Base-by-base conservation (phyloP, 2,888 invertebrate species). In the Eulithis prunata region DNA sequence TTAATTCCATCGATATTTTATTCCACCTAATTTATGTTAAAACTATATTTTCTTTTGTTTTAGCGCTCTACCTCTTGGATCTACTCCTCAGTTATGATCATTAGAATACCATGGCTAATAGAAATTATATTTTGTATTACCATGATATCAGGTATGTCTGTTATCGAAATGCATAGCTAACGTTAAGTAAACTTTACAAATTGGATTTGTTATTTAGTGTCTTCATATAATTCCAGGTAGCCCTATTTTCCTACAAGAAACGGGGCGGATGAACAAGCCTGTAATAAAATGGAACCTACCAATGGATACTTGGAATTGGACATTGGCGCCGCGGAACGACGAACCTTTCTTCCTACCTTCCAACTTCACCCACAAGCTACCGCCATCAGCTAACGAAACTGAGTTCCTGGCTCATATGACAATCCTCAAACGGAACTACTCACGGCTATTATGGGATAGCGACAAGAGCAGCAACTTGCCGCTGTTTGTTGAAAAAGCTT, bases 401-500 rank as follows among this genome's bases (percentile, higher is more conserved):
- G 92, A 91, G 77, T 78, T 93, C 1, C 83, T 93, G 45, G 87
- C 90, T 14, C 90, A 91, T 66, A 90, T 93, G 90, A 83, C 88
- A 45, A 86, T 88, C 1, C 75, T 93, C 14, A 92, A 90, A 78
- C 77, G 91, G 64, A 93, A 93, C 72, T 92, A 91, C 71, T 93
- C 92, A 2, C 82, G 97, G 12, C 94, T 96, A 80, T 85, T 97
- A 45, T 97, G 97, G 97, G 96, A 96, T 74, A 94, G 93, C 41
- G 95, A 96, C 52, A 95, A 96, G 74, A 94, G 95, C 57, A 94
- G 95, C 10, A 96, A 96, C 70, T 92, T 97, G 72, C 96, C 97
- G 0, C 94, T 96, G 2, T 96, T 97, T 76, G 96, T 97, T 11
- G 97, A 97, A 78, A 97, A 97, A 86, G 97, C 97, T 0, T 87